Evolutionary conservation across 1,140 invertebrate species (phyloP).

Genomic region (Archivesica marissinica): DNA sequence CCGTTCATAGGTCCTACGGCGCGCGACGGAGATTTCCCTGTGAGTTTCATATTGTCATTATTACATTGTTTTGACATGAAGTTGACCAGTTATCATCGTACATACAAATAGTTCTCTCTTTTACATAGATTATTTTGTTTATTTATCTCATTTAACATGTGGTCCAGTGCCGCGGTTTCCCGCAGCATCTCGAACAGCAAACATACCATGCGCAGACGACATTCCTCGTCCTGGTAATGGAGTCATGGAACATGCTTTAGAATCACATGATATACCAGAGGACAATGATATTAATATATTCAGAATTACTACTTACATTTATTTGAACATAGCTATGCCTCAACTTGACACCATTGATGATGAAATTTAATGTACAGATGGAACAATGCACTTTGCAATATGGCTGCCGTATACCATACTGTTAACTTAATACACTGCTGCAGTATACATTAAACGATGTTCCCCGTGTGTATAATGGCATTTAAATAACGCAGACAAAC

Average conservation of each 20-base stretch:
- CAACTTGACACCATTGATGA: too few relatives aligned
- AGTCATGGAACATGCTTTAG: background rate
- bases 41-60: conserved; percentile 56
- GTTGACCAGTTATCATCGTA: conserved; percentile 22
- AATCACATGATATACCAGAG: too few relatives aligned
- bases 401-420: too few relatives aligned
- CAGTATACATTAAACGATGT: too few relatives aligned
- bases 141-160: conserved; percentile 41
- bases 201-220: background rate
- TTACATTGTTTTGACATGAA: conserved; percentile 56
- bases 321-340: too few relatives aligned
- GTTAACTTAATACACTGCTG: too few relatives aligned
- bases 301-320: too few relatives aligned
- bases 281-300: too few relatives aligned
- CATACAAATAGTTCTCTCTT: conserved; percentile 16
- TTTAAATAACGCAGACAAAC: too few relatives aligned
- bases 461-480: too few relatives aligned
- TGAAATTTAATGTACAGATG: too few relatives aligned
- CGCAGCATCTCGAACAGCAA: background rate
- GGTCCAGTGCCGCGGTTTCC: background rate
- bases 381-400: too few relatives aligned
- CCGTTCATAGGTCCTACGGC: conserved; percentile 17
- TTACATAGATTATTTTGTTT: conserved; percentile 36
- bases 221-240: background rate
- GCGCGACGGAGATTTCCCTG: conserved; percentile 34